Evolutionary conservation across 1,140 invertebrate genomes (phyloP).

Genomic region (Aethina tumida): DNA sequence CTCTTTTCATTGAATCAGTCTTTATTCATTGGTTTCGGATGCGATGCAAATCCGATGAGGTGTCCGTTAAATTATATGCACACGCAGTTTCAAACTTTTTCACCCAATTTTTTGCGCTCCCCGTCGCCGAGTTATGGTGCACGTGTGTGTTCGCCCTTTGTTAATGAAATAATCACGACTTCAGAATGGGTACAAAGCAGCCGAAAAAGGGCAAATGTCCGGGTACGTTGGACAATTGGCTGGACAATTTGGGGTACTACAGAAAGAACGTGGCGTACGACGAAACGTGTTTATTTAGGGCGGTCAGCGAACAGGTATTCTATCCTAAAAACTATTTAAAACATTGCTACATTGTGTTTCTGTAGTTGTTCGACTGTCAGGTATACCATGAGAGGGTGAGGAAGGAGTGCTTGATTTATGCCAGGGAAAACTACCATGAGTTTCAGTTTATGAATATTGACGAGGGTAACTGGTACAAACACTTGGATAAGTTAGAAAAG

Average conservation of each 20-base stretch:
- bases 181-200: constrained; percentile 15
- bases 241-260: constrained; percentile 66
- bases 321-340: neutral
- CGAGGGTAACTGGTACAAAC: constrained; percentile 38
- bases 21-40: too few species aligned
- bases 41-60: too few species aligned
- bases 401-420: constrained; percentile 59
- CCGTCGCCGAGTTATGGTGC: too few species aligned
- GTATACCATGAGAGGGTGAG: constrained; percentile 61
- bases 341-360: constrained; percentile 13
- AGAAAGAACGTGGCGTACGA: constrained; percentile 76
- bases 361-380: constrained; percentile 61
- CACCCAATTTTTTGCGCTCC: too few species aligned
- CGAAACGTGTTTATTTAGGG: constrained; percentile 73
- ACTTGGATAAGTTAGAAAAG: constrained; percentile 27
- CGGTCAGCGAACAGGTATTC: constrained; percentile 69
- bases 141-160: too few species aligned
- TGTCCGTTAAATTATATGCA: too few species aligned
- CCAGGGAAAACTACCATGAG: constrained; percentile 46
- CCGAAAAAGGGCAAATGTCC: constrained; percentile 29
- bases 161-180: too few species aligned
- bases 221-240: constrained; percentile 59
- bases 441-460: constrained; percentile 39
- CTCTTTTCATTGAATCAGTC: too few species aligned
- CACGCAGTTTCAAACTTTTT: too few species aligned